phyloP scores from a whole-genome alignment of 1,140 invertebrate genomes.

The Ostrea edulis region DNA sequence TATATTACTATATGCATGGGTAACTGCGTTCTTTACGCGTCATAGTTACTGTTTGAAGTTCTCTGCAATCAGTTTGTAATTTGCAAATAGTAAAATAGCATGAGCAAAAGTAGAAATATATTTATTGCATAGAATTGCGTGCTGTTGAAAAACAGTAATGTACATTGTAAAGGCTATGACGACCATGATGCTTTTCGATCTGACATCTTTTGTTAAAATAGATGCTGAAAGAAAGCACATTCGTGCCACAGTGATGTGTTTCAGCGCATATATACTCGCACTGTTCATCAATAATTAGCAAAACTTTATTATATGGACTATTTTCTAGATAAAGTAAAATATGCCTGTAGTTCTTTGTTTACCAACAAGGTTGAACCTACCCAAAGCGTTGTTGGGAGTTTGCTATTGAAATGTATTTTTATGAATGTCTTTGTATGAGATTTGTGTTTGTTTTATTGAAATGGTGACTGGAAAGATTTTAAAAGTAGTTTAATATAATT shows the following conservation, averaged over 20 bases:
- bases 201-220: constrained; percentile 6
- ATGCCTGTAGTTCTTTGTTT: not conserved
- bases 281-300: too few relatives aligned
- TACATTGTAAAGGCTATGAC: not conserved
- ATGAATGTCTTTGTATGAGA: too few relatives aligned
- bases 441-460: not conserved
- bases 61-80: not conserved
- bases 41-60: not conserved
- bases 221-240: not conserved
- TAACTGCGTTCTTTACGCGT: constrained; percentile 21
- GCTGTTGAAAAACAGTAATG: not conserved
- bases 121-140: not conserved
- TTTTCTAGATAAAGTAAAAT: not conserved
- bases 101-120: not conserved
- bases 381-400: not conserved
- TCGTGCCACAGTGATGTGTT: not conserved
- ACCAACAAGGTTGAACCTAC: constrained; percentile 15
- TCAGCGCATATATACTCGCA: not conserved
- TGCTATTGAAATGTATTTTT: too few relatives aligned
- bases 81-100: not conserved
- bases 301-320: too few relatives aligned
- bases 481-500: not conserved
- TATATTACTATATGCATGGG: constrained; percentile 13
- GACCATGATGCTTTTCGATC: constrained; percentile 40
- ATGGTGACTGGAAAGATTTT: not conserved